phyloP scores from a whole-genome alignment of 1,140 invertebrate species.

The Lethocerus indicus region DNA sequence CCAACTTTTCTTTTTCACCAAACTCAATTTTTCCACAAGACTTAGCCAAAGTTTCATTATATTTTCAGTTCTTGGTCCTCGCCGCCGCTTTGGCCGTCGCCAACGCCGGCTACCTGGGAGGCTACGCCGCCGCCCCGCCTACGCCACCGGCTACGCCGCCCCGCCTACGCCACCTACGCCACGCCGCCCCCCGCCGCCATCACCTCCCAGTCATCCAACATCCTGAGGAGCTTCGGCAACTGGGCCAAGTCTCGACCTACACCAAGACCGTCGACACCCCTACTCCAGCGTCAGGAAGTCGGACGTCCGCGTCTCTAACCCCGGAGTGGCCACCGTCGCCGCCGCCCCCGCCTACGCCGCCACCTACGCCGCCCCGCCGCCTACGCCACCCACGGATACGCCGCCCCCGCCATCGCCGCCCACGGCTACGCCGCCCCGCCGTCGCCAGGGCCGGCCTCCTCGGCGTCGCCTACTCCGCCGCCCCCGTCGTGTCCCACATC shows the following conservation, averaged over 20 bases:
- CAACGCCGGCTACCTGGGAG: constrained; percentile 15
- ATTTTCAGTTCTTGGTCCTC: constrained; percentile 16
- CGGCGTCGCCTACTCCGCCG: constrained; percentile 13
- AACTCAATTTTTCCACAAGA: too few relatives aligned
- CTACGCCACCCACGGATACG: constrained; percentile 12
- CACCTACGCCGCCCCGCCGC: constrained; percentile 14
- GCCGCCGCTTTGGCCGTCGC: constrained; percentile 17
- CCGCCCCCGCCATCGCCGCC: constrained; percentile 13
- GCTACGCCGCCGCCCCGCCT: constrained; percentile 15
- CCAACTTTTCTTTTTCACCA: too few relatives aligned
- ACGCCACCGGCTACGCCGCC: constrained; percentile 20
- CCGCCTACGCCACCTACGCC: constrained; percentile 21
- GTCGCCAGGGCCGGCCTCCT: constrained; percentile 9
- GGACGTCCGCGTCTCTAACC: constrained; percentile 25
- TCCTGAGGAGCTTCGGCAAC: constrained; percentile 22
- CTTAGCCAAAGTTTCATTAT: too few relatives aligned
- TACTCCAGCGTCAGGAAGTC: constrained; percentile 23
- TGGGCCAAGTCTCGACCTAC: constrained; percentile 23
- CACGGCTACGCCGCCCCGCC: constrained; percentile 10
- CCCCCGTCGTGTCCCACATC: too few relatives aligned
- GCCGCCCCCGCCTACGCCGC: constrained; percentile 16
- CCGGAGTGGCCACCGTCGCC: constrained; percentile 18
- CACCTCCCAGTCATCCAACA: constrained; percentile 21
- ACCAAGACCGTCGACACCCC: constrained; percentile 24
- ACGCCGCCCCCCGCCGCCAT: constrained; percentile 19